These are phyloP conservation scores for Dysidea cf. avara DNA, from an alignment of 37 sponge, comb jelly and placozoan species.

Conservation along the genomic window DNA sequence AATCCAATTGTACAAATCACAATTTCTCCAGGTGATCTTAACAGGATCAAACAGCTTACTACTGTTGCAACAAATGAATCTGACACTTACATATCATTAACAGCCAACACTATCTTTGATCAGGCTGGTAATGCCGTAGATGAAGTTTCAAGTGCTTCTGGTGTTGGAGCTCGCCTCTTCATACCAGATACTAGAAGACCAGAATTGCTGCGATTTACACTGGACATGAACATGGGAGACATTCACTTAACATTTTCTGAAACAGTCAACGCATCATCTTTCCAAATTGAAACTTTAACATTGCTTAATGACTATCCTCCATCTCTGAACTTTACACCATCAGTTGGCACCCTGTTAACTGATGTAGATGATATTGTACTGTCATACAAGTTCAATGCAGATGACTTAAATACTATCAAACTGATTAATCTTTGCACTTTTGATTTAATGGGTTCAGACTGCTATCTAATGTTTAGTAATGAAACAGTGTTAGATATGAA, in stretches of 20 bases:
- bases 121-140: conserved; percentile 64
- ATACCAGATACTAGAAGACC: conserved; percentile 73
- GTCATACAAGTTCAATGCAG: conserved; percentile 47
- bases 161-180: conserved; percentile 4
- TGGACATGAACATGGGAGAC: conserved; percentile 72
- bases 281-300: conserved; percentile 34
- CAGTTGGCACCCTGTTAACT: conserved; percentile 33
- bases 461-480: conserved; percentile 62
- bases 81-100: conserved; percentile 57
- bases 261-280: conserved; percentile 68
- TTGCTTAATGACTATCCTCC: conserved; percentile 17
- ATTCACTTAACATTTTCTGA: conserved; percentile 77
- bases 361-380: conserved; percentile 55
- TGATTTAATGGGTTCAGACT: conserved; percentile 48
- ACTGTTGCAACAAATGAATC: conserved; percentile 36
- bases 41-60: conserved; percentile 67
- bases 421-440: conserved; percentile 67
- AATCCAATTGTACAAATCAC: conserved; percentile 61
- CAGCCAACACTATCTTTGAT: conserved; percentile 39
- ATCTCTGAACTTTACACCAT: conserved; percentile 16
- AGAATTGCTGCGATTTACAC: conserved; percentile 38
- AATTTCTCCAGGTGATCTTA: conserved; percentile 58
- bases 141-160: conserved; percentile 17
- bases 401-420: conserved; percentile 76
- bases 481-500: conserved; percentile 60